Conservation (phyloP, 2,888 invertebrate genomes). For the Mycalesis mineus region DNA sequence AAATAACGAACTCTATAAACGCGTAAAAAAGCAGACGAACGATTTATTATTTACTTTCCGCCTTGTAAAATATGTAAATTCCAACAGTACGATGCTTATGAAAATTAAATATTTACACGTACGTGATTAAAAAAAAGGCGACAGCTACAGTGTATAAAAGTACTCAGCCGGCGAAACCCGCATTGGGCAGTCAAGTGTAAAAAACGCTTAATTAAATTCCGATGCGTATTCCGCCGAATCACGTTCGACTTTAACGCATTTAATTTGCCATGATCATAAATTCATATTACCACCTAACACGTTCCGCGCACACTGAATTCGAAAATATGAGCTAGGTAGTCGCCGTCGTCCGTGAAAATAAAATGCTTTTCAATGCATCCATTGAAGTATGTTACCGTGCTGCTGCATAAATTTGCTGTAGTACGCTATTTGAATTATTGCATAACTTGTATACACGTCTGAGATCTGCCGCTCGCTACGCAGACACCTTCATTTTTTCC, state of each 20-base stretch:
- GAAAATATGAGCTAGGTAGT: conserved; percentile 55
- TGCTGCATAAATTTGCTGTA: conserved; percentile 71
- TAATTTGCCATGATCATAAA: conserved; percentile 68
- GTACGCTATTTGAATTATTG: conserved; percentile 72
- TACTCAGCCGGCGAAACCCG: conserved; percentile 33
- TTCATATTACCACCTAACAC: conserved; percentile 70
- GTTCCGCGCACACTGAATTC: conserved; percentile 57
- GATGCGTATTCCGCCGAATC: conserved; percentile 52
- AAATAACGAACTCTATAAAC: background rate
- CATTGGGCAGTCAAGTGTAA: conserved; percentile 45
- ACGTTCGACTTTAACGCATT: conserved; percentile 61
- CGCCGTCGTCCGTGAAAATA: conserved; percentile 64
- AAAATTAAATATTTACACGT: conserved; percentile 31
- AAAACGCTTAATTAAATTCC: conserved; percentile 62
- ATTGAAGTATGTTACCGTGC: conserved; percentile 73
- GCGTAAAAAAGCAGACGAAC: conserved; percentile 8
- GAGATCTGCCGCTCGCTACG: conserved; percentile 45
- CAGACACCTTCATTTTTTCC: conserved; percentile 50
- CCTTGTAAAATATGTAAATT: conserved; percentile 22
- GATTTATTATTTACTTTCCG: conserved; percentile 22
- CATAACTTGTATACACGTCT: conserved; percentile 75
- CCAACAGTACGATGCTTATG: conserved; percentile 25
- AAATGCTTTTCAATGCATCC: conserved; percentile 73
- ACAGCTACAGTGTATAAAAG: conserved; percentile 33
- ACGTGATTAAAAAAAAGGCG: conserved; percentile 30